Base-by-base conservation (phyloP, 2,113 vertebrate genomes). In the Ochotona princeps region DNA sequence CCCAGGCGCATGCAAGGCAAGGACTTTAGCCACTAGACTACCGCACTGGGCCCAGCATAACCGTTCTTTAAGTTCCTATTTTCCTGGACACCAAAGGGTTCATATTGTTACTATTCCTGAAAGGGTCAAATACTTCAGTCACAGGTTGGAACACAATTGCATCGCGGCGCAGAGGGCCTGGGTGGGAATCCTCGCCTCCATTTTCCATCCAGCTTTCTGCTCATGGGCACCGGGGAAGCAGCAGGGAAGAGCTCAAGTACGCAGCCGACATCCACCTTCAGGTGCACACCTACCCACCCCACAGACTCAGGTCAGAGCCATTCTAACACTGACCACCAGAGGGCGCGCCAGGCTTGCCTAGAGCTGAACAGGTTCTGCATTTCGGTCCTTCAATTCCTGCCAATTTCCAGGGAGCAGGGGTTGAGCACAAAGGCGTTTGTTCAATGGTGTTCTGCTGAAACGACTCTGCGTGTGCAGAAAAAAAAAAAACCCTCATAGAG, bases 321-420 rank as follows among this genome's bases (percentile, higher is more conserved):
- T 67, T 4, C 10, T 61, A 35, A 72, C 8, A 54, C 26, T 3
- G 17, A 57, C 94, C 95, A 85, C 54, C 3, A 95, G 95, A 81
- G 89, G 89, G 86, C 61, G 17, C 7, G 0, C 44, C 47, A 61
- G 28, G 47, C 17, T 80, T 28, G 44, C 17, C 87, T 79, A 83
- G 10, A 35, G 23, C 25, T 67, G 21, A 2, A 23, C 35, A 1
- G 26, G 44, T 44, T 28, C 82, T 66, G 8, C 26, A 6, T 49
- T 83, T 25, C 12, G 7, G 38, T 44, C 38, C 38, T 4, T 44
- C 38, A 44, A 44, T 44, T 44, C 38, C 38, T 44, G 4, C 38
- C 6, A 44, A 44, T 44, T 44, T 44, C 38, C 80, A 69, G 30
- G 76, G 9, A 67, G 20, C 32, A n/a, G n/a, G n/a, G n/a, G n/a